Evolutionary conservation across 2,797 vertebrate genomes (phyloP).

Genomic region (Mastacembelus armatus): DNA sequence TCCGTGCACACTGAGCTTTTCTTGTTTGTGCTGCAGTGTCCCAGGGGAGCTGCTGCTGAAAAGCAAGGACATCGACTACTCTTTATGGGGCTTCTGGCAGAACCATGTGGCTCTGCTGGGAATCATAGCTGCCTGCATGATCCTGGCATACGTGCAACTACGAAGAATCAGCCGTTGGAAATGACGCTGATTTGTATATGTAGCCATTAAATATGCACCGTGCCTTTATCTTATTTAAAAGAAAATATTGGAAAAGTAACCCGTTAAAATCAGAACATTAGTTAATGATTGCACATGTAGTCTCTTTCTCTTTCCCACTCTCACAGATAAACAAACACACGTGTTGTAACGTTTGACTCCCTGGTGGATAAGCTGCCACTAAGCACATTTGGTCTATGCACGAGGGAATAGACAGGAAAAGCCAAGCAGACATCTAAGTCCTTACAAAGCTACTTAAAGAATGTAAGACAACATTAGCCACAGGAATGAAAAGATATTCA

Average conservation of each 20-base stretch:
- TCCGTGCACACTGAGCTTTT: slow-evolving; percentile 13
- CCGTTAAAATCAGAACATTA: too few species aligned
- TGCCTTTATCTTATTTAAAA: slow-evolving; percentile 29
- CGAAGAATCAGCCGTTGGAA: slow-evolving; percentile 87
- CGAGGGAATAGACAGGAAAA: slow-evolving; percentile 35
- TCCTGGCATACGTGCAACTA: slow-evolving; percentile 83
- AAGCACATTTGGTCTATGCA: slow-evolving; percentile 50
- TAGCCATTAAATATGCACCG: neutral
- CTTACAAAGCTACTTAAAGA: slow-evolving; percentile 54
- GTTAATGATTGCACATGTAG: slow-evolving; percentile 5
- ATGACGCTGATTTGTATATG: slow-evolving; percentile 55
- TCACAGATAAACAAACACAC: slow-evolving; percentile 47
- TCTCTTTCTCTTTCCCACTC: slow-evolving; percentile 8
- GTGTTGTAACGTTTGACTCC: slow-evolving; percentile 63
- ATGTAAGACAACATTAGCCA: slow-evolving; percentile 27
- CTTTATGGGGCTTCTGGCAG: slow-evolving; percentile 87
- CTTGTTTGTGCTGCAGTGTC: slow-evolving; percentile 65
- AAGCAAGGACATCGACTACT: slow-evolving; percentile 79
- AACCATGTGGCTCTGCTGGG: slow-evolving; percentile 85
- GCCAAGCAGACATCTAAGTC: slow-evolving; percentile 40
- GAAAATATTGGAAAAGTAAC: neutral
- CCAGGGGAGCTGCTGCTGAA: slow-evolving; percentile 78
- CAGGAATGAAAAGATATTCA: neutral
- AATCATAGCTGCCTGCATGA: slow-evolving; percentile 77
- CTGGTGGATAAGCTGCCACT: slow-evolving; percentile 61